Base-by-base conservation (phyloP, 2,113 vertebrate genomes). In the Phylloscopus trochilus region DNA sequence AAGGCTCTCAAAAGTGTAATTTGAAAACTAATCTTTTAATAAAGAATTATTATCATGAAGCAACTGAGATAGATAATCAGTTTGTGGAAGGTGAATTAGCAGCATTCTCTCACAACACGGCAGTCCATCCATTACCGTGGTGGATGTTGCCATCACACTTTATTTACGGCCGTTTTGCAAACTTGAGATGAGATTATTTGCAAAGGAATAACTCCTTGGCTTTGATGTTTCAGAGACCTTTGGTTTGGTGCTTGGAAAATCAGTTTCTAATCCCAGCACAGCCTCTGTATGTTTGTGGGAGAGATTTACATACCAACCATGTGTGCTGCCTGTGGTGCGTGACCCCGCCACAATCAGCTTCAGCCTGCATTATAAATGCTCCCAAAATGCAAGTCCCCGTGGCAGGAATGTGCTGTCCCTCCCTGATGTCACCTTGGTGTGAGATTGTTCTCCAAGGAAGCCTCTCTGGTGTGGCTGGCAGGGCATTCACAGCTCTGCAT, bases 1-100 rank as follows among this genome's bases (percentile, higher is more conserved):
- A 37, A 77, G 47, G 31, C 24, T 83, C 72, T 67, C 79, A 22
- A 35, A 93, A 52, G 44, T 18, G 41, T 13, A 23, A 81, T 88
- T 80, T 87, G 59, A 51, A 90, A 78, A 49, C 55, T 55, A 53
- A 90, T 84, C 30, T 94, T 96, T 90, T 90, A 93, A 89, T 88
- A 92, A 89, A 78, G 73, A 93, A 72, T 86, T 75, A 90, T 75
- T 72, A 64, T 68, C 44, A 46, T 56, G 49, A 75, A 89, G 33
- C 41, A 84, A 46, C 60, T 23, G 56, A 87, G 77, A 39, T 24
- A 43, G 63, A 83, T 91, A 77, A 88, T 93, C 88, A 81, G 68
- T 68, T 86, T 90, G 62, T 87, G 35, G 46, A 75, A 85, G 59
- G 53, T 21, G 28, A 90, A 69, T 43, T 70, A 90, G 77, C 82